phyloP scores from a whole-genome alignment of 2,797 vertebrate species.

The Eleutherodactylus coqui region DNA sequence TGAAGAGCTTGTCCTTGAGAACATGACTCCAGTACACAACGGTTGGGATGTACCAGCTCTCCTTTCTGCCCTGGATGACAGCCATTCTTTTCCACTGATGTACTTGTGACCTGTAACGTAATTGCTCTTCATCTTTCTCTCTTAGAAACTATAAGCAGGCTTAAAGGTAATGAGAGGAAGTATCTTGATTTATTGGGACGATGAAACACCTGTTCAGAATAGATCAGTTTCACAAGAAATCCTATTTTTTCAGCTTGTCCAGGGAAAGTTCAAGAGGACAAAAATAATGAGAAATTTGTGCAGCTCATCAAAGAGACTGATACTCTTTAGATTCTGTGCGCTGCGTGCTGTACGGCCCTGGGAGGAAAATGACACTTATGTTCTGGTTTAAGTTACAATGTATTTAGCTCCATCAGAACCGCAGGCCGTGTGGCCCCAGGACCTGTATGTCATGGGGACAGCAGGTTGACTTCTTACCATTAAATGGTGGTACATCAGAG shows the following conservation, averaged over 20 bases:
- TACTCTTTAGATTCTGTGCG: not conserved
- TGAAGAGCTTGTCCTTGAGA: no score
- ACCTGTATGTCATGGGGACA: slow-evolving; percentile 30
- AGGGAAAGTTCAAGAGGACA: slow-evolving; percentile 50
- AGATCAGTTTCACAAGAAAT: slow-evolving; percentile 54
- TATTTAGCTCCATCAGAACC: slow-evolving; percentile 16
- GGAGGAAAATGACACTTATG: slow-evolving; percentile 10
- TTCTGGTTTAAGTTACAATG: slow-evolving; percentile 6
- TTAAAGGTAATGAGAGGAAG: slow-evolving; percentile 38
- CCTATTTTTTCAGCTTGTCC: slow-evolving; percentile 34
- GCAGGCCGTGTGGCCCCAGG: slow-evolving; percentile 16
- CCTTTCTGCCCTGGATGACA: not conserved
- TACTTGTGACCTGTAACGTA: slow-evolving; percentile 45
- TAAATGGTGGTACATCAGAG: not conserved
- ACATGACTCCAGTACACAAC: not conserved
- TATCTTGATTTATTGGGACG: slow-evolving; percentile 41
- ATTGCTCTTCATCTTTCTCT: slow-evolving; percentile 21
- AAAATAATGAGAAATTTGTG: slow-evolving; percentile 28
- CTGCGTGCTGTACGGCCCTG: slow-evolving; percentile 15
- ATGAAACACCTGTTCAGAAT: slow-evolving; percentile 52
- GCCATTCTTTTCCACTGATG: slow-evolving; percentile 13
- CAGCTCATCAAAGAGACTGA: slow-evolving; percentile 35
- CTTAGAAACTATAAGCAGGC: slow-evolving; percentile 4
- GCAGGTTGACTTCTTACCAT: slow-evolving; percentile 1
- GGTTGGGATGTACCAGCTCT: not conserved